Conservation (phyloP, 2,113 vertebrate genomes). For the Eleginops maclovinus region DNA sequence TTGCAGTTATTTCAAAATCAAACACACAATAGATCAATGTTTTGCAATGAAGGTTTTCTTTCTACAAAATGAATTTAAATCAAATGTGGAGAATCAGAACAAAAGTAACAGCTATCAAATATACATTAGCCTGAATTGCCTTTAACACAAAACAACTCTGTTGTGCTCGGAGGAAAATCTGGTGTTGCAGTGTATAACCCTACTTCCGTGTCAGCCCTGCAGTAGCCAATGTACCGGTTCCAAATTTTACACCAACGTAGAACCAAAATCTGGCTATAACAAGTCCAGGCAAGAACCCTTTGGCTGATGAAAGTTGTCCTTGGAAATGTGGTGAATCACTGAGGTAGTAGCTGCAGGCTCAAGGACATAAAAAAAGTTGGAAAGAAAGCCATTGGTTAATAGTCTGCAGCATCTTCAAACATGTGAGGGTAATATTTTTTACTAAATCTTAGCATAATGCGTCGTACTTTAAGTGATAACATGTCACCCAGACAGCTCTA, state of each 20-base stretch:
- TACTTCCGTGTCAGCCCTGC: too few relatives aligned
- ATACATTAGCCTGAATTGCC: background rate
- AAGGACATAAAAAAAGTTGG: constrained; percentile 2
- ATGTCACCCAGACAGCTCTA: background rate
- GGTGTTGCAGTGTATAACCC: too few relatives aligned
- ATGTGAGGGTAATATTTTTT: background rate
- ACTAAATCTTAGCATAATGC: background rate
- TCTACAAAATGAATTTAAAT: background rate
- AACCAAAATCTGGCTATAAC: constrained; percentile 14
- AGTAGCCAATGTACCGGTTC: background rate
- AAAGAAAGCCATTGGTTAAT: constrained; percentile 2
- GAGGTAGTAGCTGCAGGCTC: background rate
- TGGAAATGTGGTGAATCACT: constrained; percentile 45
- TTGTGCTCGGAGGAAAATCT: too few relatives aligned
- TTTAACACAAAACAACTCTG: background rate
- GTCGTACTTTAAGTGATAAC: background rate
- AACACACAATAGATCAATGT: too few relatives aligned
- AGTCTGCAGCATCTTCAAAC: background rate
- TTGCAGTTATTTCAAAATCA: background rate
- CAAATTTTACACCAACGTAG: background rate
- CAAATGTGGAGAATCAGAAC: background rate
- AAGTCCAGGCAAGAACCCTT: constrained; percentile 27
- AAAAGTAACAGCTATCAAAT: background rate
- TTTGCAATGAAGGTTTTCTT: background rate
- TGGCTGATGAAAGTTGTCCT: background rate